phyloP scores from a whole-genome alignment of 2,113 vertebrate genomes.

The Cephalopholis sonnerati region DNA sequence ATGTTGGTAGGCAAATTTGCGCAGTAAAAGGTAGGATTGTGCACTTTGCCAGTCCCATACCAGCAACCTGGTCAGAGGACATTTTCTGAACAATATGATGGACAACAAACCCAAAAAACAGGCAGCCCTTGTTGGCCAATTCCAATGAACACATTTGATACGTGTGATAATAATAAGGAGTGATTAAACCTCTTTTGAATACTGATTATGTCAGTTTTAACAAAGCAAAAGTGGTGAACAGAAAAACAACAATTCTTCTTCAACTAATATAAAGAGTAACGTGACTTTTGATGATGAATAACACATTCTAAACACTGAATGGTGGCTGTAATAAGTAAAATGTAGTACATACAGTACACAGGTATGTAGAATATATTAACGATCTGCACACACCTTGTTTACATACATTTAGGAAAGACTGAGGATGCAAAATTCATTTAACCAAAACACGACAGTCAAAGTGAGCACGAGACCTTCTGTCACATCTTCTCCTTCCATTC shows the following conservation, averaged over 20 bases:
- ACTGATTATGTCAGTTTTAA: neutral
- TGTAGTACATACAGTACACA: neutral
- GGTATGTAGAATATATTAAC: neutral
- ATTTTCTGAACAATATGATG: neutral
- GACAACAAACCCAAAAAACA: neutral
- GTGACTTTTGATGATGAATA: constrained; percentile 4
- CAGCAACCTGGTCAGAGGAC: neutral
- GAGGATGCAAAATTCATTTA: neutral
- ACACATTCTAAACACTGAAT: neutral
- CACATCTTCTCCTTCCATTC: neutral
- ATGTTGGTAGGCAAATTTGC: neutral
- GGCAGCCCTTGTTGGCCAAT: neutral
- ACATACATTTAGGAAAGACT: neutral
- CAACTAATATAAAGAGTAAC: neutral
- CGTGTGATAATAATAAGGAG: neutral
- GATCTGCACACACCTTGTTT: neutral
- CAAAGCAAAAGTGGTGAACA: neutral
- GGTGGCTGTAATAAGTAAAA: neutral
- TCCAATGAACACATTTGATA: too few relatives aligned
- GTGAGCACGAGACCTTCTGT: neutral
- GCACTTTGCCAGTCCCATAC: too few relatives aligned
- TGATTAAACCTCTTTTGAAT: neutral
- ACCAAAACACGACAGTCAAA: too few relatives aligned
- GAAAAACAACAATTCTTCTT: neutral
- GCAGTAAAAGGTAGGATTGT: neutral